These are phyloP conservation scores for Eristalinus sepulchralis DNA, from an alignment of 2,888 invertebrate genomes.

Conservation along the genomic window DNA sequence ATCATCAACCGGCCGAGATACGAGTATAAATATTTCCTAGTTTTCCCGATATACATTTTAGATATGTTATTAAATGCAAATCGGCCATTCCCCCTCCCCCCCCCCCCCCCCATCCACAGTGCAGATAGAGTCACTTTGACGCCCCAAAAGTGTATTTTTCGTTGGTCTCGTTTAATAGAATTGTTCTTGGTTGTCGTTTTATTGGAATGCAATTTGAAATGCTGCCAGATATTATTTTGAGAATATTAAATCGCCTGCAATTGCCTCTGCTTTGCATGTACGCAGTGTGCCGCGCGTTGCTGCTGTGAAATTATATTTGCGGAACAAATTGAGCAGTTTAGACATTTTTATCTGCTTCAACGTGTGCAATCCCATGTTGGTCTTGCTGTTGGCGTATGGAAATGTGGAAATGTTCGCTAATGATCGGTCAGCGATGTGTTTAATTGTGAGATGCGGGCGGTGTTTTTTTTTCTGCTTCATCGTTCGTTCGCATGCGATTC, in stretches of 20 bases:
- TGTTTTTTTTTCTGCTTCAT: background rate
- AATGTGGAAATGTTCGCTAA: slow-evolving; percentile 7
- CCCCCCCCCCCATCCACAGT: too few relatives aligned
- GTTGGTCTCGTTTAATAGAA: slow-evolving; percentile 42
- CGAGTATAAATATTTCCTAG: slow-evolving; percentile 41
- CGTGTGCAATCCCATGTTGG: background rate
- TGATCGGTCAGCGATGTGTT: slow-evolving; percentile 3
- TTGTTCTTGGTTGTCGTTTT: slow-evolving; percentile 42
- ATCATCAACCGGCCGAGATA: slow-evolving; percentile 38
- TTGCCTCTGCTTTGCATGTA: background rate
- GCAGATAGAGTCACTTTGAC: background rate
- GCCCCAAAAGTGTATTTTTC: slow-evolving; percentile 23
- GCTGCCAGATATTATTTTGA: slow-evolving; percentile 68
- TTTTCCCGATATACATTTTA: slow-evolving; percentile 53
- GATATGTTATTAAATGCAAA: slow-evolving; percentile 60
- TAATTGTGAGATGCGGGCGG: background rate
- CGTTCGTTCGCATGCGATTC: background rate
- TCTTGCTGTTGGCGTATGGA: background rate
- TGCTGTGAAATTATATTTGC: background rate
- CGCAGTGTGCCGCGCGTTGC: background rate
- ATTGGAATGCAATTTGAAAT: slow-evolving; percentile 70
- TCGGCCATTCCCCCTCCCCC: background rate
- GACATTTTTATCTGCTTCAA: slow-evolving; percentile 24
- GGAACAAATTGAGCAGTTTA: slow-evolving; percentile 38
- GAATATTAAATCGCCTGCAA: slow-evolving; percentile 54